These are phyloP conservation scores for Stigmatopora nigra DNA, from an alignment of 2,113 vertebrate genomes.

Conservation along the genomic window DNA sequence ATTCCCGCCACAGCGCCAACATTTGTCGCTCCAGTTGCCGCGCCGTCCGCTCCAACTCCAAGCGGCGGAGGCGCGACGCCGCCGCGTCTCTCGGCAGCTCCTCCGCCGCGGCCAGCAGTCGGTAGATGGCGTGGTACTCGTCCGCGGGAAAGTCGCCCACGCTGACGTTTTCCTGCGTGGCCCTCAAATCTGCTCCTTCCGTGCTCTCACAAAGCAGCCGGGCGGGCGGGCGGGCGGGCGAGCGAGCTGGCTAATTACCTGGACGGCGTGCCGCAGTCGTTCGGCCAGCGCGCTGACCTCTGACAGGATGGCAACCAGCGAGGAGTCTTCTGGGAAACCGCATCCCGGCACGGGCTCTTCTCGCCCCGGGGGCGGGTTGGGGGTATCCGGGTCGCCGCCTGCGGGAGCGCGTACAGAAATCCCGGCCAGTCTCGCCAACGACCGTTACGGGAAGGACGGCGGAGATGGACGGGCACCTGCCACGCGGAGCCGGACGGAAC, in stretches of 20 bases:
- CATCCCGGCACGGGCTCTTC: too few species aligned
- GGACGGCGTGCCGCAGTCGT: background rate
- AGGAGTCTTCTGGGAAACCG: background rate
- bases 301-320: background rate
- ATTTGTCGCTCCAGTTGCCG: background rate
- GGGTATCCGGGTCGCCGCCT: background rate
- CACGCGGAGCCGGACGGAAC: background rate
- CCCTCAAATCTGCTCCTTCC: background rate
- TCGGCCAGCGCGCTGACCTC: background rate
- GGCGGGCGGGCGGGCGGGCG: background rate
- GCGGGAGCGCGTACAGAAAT: background rate
- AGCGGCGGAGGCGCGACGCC: background rate
- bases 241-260: background rate
- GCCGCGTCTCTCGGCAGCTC: background rate
- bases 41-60: background rate
- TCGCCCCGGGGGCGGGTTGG: background rate
- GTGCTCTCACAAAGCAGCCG: background rate
- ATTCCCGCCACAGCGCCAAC: background rate
- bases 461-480: background rate
- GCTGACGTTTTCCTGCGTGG: background rate
- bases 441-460: background rate
- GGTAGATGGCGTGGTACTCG: background rate
- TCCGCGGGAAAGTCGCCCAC: background rate
- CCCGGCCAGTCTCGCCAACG: background rate
- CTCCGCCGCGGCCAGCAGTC: background rate